Conservation (phyloP, 2,113 vertebrate species). For the Pseudorectes ferrugineus region DNA sequence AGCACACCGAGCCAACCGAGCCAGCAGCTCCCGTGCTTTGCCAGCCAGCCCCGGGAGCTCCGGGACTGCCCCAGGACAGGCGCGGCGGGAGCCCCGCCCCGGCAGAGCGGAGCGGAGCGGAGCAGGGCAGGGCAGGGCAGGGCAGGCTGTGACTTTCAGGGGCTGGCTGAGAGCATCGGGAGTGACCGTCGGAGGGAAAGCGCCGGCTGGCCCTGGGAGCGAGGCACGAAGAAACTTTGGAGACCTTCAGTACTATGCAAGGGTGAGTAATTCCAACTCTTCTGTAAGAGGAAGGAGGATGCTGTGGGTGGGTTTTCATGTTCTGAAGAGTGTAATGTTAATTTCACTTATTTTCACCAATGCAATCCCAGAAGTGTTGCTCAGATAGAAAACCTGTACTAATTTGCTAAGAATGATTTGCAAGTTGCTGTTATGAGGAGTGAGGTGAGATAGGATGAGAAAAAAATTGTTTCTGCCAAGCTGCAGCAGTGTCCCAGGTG, state of each 20-base stretch:
- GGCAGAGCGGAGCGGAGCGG: too few species aligned
- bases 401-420: neutral
- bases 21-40: accelerated
- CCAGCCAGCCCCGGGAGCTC: accelerated
- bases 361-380: neutral
- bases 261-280: neutral
- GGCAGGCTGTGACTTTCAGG: neutral
- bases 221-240: neutral
- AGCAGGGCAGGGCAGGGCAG: neutral
- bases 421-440: accelerated
- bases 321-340: neutral
- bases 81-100: neutral
- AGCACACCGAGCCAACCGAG: accelerated
- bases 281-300: neutral
- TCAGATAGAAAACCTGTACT: neutral
- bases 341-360: neutral
- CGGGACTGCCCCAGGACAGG: neutral
- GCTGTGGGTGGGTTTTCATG: accelerated
- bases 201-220: neutral
- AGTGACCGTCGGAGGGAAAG: neutral
- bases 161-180: neutral
- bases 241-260: accelerated
- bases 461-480: neutral
- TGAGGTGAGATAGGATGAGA: neutral
- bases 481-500: neutral